Conservation (phyloP, 2,113 vertebrate genomes). For the Ochotona princeps region DNA sequence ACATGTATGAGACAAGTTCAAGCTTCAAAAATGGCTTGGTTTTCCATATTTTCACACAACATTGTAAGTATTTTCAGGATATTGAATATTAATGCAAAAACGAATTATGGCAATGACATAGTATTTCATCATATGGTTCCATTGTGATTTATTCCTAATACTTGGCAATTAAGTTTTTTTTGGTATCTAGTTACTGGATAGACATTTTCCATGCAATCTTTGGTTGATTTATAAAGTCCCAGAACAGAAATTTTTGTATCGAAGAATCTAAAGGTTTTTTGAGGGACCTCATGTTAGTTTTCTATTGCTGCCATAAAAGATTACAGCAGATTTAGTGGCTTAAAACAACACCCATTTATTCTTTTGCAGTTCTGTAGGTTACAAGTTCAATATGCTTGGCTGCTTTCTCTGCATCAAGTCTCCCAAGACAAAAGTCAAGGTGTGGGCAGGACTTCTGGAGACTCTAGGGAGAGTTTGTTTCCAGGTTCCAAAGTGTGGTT, state of each 20-base stretch:
- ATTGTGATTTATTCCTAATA: neutral
- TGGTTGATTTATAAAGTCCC: neutral
- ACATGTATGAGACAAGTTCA: neutral
- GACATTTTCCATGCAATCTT: neutral
- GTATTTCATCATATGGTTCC: neutral
- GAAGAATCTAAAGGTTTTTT: neutral
- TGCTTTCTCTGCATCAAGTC: slow-evolving; percentile 1
- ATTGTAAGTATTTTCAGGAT: neutral
- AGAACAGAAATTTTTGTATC: neutral
- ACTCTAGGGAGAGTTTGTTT: neutral
- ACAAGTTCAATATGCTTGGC: neutral
- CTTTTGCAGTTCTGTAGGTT: neutral
- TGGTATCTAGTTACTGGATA: neutral
- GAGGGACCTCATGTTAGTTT: neutral
- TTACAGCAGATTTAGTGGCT: neutral
- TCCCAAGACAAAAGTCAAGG: neutral
- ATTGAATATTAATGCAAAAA: neutral
- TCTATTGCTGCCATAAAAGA: neutral
- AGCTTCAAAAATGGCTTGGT: neutral
- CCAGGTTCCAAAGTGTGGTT: neutral
- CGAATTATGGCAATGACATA: neutral
- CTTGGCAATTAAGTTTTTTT: neutral
- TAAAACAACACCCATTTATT: neutral
- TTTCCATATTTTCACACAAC: neutral
- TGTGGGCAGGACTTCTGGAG: neutral